These are phyloP conservation scores for Pteronotus mesoamericanus DNA, from an alignment of 2,797 vertebrate genomes.

Conservation along the genomic window DNA sequence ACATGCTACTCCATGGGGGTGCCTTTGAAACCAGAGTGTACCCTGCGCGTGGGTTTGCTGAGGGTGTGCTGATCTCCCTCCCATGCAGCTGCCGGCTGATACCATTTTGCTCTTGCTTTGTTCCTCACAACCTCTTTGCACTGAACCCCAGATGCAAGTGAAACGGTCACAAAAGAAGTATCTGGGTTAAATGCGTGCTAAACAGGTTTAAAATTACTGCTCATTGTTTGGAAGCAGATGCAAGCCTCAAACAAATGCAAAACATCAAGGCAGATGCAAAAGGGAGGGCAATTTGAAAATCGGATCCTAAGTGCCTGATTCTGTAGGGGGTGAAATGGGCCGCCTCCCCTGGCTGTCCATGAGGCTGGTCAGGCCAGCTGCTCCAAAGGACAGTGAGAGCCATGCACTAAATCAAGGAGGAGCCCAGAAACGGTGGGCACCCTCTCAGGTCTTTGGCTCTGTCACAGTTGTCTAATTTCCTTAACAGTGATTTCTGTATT, in stretches of 20 bases:
- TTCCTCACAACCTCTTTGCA: conserved; percentile 79
- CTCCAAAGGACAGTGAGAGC: conserved; percentile 59
- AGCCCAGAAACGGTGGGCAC: conserved; percentile 55
- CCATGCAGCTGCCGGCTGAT: conserved; percentile 80
- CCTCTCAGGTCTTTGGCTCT: conserved; percentile 60
- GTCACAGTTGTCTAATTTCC: not conserved
- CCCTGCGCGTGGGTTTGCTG: not conserved
- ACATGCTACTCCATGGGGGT: not conserved
- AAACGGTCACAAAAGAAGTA: conserved; percentile 84
- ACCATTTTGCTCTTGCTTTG: conserved; percentile 78
- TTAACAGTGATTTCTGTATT: not conserved
- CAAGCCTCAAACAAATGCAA: conserved; percentile 85
- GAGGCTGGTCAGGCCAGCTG: conserved; percentile 62
- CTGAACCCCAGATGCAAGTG: conserved; percentile 84
- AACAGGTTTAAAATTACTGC: conserved; percentile 87
- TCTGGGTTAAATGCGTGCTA: conserved; percentile 85
- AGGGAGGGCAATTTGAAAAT: conserved; percentile 79
- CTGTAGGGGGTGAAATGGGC: conserved; percentile 62
- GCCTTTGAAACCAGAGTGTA: not conserved
- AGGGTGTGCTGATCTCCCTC: conserved; percentile 27
- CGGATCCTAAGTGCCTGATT: conserved; percentile 73
- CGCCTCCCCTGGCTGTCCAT: conserved; percentile 60
- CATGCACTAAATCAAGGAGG: not conserved
- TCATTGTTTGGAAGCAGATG: conserved; percentile 85
- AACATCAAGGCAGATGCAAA: conserved; percentile 83